These are phyloP conservation scores for Drosophila affinis DNA, from an alignment of 2,888 invertebrate species.

Conservation along the genomic window DNA sequence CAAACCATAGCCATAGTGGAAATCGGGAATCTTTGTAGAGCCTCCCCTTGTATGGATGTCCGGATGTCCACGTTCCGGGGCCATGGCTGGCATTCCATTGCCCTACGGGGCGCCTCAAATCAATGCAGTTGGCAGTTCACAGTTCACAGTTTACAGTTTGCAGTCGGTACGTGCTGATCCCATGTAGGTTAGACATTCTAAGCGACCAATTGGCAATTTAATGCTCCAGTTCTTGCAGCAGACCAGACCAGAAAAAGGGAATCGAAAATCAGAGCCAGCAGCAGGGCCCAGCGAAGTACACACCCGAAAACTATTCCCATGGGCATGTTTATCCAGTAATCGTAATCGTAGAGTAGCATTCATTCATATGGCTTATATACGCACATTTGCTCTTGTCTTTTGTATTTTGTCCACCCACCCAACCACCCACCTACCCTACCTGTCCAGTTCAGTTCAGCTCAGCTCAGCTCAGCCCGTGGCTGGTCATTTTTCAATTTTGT, in stretches of 20 bases:
- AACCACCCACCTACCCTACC: neutral
- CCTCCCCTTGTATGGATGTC: neutral
- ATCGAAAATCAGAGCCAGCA: neutral
- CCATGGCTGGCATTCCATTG: too few relatives aligned
- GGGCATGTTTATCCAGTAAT: too few relatives aligned
- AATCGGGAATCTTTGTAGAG: neutral
- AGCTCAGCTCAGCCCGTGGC: neutral
- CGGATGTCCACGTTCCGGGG: neutral
- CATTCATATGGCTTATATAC: neutral
- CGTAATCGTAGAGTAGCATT: neutral
- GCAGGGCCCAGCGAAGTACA: slow-evolving; percentile 1
- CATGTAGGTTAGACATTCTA: neutral
- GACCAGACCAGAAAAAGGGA: neutral
- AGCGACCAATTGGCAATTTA: slow-evolving; percentile 11
- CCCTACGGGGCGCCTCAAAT: neutral
- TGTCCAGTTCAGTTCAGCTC: neutral
- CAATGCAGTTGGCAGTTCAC: slow-evolving; percentile 55
- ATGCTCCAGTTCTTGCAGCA: neutral
- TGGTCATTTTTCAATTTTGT: slow-evolving; percentile 49
- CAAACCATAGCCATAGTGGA: too few relatives aligned
- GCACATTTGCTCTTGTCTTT: slow-evolving; percentile 12
- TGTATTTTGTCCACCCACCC: slow-evolving; percentile 3
- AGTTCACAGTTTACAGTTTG: slow-evolving; percentile 46
- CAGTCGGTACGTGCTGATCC: slow-evolving; percentile 57
- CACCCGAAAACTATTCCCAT: neutral